Base-by-base conservation (phyloP, 2,888 invertebrate genomes). In the Drosophila acutilabella region DNA sequence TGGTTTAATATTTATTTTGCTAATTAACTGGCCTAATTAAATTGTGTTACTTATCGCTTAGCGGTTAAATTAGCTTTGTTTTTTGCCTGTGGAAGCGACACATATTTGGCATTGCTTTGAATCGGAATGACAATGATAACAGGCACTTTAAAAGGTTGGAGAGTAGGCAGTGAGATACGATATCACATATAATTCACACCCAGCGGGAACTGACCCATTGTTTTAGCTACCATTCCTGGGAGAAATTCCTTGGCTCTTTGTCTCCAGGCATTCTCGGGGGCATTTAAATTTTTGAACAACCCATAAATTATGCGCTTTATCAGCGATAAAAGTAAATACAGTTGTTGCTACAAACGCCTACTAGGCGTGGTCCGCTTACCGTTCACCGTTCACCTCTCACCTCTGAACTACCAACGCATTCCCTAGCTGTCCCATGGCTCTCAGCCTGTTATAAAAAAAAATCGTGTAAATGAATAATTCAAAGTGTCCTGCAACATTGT, bases 301-400 rank as follows among this genome's bases (percentile, higher is more conserved):
- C 75, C 76, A 85, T 85, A 85, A 85, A 85, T 85, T 85, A 89
- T 89, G 90, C 82, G 89, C 85, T 88, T 85, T 85, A 85, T 89
- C 85, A 85, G 88, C 90, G 90, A 85, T 85, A 89, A 88, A 84
- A 89, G 90, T 87, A 85, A 85, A 85, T 85, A 85, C 85, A 85
- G 85, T 85, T 85, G 90, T 87, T 80, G 73, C 82, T 85, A 85
- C 88, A 83, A 88, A 89, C 89, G 89, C 89, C 89, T 85, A 88
- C 62, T 73, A 86, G 88, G 89, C 75, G 61, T 54, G 65, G 23
- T 45, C 47, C 44, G 36, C 14, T 45, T 6, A 23, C 38, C 14
- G 7, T 13, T 38, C 11, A 14, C 4, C 11, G 48, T 36, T 23
- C 11, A 20, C 4, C 53, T 4, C 7, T 26, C 11, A 18, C 14